Evolutionary conservation across 2,888 invertebrate species (phyloP).

Genomic region (Melinopterus prodromus): DNA sequence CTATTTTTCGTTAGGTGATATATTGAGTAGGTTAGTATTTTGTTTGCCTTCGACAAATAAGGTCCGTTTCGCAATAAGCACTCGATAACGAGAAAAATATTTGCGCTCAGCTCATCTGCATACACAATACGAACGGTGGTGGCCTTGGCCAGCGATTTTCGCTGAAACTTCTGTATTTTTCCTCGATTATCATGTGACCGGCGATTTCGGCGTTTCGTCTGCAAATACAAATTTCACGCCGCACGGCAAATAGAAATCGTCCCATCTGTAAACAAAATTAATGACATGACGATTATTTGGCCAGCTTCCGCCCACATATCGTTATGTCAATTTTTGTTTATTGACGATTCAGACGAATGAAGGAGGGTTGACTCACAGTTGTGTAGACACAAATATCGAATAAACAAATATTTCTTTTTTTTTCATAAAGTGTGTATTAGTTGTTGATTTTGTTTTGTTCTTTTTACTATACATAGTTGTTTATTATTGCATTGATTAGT

Average conservation of each 20-base stretch:
- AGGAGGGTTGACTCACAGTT: neutral
- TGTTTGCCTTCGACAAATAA: neutral
- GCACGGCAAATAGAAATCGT: neutral
- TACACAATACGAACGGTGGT: neutral
- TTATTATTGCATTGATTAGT: too few species aligned
- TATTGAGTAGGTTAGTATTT: neutral
- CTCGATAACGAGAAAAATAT: neutral
- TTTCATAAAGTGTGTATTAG: too few species aligned
- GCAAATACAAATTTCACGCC: too few species aligned
- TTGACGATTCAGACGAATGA: neutral
- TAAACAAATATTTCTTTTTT: too few species aligned
- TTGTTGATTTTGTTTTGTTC: too few species aligned
- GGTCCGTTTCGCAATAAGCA: neutral
- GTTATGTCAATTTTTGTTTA: neutral
- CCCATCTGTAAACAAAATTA: neutral
- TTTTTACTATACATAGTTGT: too few species aligned
- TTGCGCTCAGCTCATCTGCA: neutral
- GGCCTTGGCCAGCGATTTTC: neutral
- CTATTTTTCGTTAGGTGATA: neutral
- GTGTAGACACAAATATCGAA: neutral
- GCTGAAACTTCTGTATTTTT: neutral
- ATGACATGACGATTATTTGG: neutral
- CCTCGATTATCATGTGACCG: too few species aligned
- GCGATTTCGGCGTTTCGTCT: too few species aligned
- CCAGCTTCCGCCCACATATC: neutral